Evolutionary conservation across 64 coral and sea anemone genomes (phyloP).

Genomic region (Platygyra sinensis): DNA sequence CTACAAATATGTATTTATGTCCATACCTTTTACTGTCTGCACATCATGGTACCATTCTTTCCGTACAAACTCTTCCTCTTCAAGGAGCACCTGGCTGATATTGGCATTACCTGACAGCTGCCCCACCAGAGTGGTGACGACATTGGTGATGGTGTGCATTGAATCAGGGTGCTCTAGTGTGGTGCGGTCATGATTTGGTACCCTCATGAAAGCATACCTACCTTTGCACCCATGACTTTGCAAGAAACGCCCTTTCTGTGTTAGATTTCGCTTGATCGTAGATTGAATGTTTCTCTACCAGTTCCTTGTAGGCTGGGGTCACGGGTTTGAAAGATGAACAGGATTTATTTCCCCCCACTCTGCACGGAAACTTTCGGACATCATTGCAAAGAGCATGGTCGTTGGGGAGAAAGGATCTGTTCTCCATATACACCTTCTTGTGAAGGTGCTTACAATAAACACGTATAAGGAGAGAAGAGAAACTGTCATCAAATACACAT

Average conservation of each 20-base stretch:
- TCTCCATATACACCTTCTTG: slow-evolving; percentile 50
- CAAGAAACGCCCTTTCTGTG: slow-evolving; percentile 7
- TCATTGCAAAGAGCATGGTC: slow-evolving; percentile 15
- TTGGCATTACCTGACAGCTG: slow-evolving; percentile 28
- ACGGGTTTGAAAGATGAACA: background rate
- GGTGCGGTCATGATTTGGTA: slow-evolving; percentile 49
- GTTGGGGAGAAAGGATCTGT: slow-evolving; percentile 9
- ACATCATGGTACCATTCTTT: slow-evolving; percentile 1
- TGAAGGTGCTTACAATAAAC: slow-evolving; percentile 28
- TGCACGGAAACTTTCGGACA: slow-evolving; percentile 24
- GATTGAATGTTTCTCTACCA: background rate
- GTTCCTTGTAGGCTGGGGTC: slow-evolving; percentile 2
- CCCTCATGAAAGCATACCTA: slow-evolving; percentile 15
- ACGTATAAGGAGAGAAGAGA: slow-evolving; percentile 2
- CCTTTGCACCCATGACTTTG: slow-evolving; percentile 45
- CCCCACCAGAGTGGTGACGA: slow-evolving; percentile 32
- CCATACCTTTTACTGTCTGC: background rate
- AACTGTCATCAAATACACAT: background rate
- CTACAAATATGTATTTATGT: slow-evolving; percentile 1
- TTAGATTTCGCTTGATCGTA: slow-evolving; percentile 16
- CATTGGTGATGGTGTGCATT: slow-evolving; percentile 60
- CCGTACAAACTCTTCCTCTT: slow-evolving; percentile 10
- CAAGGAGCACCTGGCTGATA: slow-evolving; percentile 7
- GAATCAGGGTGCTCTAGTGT: slow-evolving; percentile 45
- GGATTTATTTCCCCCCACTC: background rate